Evolutionary conservation across 2,888 invertebrate genomes (phyloP).

Genomic region (Ormyrus labotus): DNA sequence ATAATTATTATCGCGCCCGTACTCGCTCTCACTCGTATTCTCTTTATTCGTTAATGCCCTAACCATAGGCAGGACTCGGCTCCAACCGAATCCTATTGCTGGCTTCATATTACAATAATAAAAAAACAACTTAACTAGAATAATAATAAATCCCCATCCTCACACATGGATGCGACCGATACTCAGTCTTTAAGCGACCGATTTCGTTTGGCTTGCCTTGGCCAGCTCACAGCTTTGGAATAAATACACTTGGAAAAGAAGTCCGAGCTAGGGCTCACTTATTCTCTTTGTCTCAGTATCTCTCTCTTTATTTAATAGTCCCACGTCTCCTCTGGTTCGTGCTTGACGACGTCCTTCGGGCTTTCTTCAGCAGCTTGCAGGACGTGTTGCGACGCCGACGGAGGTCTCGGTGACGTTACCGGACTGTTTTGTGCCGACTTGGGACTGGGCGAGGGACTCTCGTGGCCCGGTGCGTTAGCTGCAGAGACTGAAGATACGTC

Average conservation of each 20-base stretch:
- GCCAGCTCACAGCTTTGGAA: slow-evolving; percentile 59
- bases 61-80: slow-evolving; percentile 74
- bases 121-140: slow-evolving; percentile 65
- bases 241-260: slow-evolving; percentile 53
- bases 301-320: slow-evolving; percentile 66
- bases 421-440: slow-evolving; percentile 72
- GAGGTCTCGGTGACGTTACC: slow-evolving; percentile 68
- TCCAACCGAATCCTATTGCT: slow-evolving; percentile 73
- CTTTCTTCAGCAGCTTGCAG: slow-evolving; percentile 57
- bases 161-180: slow-evolving; percentile 39
- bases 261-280: slow-evolving; percentile 31
- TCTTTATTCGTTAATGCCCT: slow-evolving; percentile 71
- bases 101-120: slow-evolving; percentile 65
- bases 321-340: slow-evolving; percentile 74
- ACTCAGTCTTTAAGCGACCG: slow-evolving; percentile 56
- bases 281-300: slow-evolving; percentile 4
- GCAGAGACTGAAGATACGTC: slow-evolving; percentile 75
- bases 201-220: slow-evolving; percentile 52
- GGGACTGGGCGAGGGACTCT: slow-evolving; percentile 71
- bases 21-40: slow-evolving; percentile 51
- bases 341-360: slow-evolving; percentile 71
- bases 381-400: slow-evolving; percentile 65
- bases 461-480: slow-evolving; percentile 64
- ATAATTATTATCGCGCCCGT: slow-evolving; percentile 44
- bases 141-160: slow-evolving; percentile 29